Percentiles rank a stretch among this genome's conserved stretches.
These are phyloP conservation scores for Antheraea pernyi DNA, from an alignment of 1,140 invertebrate genomes.

Conservation along the genomic window DNA sequence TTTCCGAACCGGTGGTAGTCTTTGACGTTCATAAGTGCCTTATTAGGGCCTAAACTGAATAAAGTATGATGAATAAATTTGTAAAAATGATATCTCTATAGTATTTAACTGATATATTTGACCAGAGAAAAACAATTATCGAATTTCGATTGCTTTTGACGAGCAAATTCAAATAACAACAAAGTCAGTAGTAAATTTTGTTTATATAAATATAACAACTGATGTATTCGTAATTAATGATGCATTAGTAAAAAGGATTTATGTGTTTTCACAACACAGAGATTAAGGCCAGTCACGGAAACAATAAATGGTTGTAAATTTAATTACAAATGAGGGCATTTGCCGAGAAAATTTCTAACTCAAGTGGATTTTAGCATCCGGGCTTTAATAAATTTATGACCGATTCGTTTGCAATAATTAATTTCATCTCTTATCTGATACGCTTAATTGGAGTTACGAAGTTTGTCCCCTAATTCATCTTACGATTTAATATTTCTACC, in stretches of 20 bases:
- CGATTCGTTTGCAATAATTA: conserved; percentile 50
- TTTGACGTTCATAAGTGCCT: too few relatives aligned
- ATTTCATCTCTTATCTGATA: conserved; percentile 52
- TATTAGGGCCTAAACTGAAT: too few relatives aligned
- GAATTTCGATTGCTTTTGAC: too few relatives aligned
- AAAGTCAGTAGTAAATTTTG: too few relatives aligned
- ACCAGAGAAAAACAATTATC: too few relatives aligned
- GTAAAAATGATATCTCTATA: too few relatives aligned
- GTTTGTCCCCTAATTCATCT: conserved; percentile 38
- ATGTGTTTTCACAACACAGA: not conserved
- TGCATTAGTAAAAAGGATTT: not conserved
- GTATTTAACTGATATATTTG: too few relatives aligned
- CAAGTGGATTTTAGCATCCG: conserved; percentile 42
- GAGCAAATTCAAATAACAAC: too few relatives aligned
- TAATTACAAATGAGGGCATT: conserved; percentile 39
- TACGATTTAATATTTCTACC: conserved; percentile 22
- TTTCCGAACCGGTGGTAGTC: too few relatives aligned
- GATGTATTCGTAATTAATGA: too few relatives aligned
- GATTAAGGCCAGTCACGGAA: conserved; percentile 17
- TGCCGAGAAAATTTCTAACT: conserved; percentile 31
- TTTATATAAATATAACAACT: too few relatives aligned
- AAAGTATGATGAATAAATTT: too few relatives aligned
- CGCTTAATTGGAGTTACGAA: conserved; percentile 44
- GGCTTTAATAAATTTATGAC: conserved; percentile 46
- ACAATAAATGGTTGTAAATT: conserved; percentile 38